phyloP scores from a whole-genome alignment of 2,797 vertebrate genomes.

The Cossypha niveicapilla region DNA sequence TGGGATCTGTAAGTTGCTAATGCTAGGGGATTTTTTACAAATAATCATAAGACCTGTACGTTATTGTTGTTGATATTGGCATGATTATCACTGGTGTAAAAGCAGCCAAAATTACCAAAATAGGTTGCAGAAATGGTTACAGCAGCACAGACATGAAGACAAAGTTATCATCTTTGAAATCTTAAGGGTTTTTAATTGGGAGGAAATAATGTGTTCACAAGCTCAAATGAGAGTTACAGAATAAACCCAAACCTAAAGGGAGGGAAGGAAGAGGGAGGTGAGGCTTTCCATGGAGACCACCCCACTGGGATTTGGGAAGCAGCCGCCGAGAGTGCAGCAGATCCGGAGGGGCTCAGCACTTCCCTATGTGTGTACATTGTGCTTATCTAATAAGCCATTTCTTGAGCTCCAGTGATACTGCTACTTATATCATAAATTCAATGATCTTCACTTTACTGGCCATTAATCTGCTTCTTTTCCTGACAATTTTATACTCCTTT shows the following conservation, averaged over 20 bases:
- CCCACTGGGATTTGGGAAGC: neutral
- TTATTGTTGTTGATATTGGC: neutral
- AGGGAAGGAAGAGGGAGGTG: neutral
- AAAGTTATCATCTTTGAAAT: neutral
- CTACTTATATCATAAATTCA: slow-evolving; percentile 29
- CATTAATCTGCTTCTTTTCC: slow-evolving; percentile 54
- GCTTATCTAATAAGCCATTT: neutral
- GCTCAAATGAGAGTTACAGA: neutral
- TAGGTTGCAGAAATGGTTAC: neutral
- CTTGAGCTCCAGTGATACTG: neutral
- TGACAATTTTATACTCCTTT: slow-evolving; percentile 45
- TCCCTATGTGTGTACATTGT: accelerated
- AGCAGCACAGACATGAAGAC: neutral
- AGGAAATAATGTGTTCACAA: neutral
- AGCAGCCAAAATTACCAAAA: neutral
- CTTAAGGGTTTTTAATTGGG: neutral
- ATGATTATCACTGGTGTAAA: neutral
- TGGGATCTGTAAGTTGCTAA: neutral
- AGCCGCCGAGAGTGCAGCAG: accelerated
- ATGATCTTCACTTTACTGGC: slow-evolving; percentile 5
- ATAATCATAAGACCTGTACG: neutral
- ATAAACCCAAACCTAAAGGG: neutral
- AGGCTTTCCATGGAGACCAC: neutral
- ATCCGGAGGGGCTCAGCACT: accelerated
- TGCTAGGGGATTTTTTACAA: neutral